These are phyloP conservation scores for Takifugu ocellatus DNA, from an alignment of 2,797 vertebrate species.

Conservation along the genomic window DNA sequence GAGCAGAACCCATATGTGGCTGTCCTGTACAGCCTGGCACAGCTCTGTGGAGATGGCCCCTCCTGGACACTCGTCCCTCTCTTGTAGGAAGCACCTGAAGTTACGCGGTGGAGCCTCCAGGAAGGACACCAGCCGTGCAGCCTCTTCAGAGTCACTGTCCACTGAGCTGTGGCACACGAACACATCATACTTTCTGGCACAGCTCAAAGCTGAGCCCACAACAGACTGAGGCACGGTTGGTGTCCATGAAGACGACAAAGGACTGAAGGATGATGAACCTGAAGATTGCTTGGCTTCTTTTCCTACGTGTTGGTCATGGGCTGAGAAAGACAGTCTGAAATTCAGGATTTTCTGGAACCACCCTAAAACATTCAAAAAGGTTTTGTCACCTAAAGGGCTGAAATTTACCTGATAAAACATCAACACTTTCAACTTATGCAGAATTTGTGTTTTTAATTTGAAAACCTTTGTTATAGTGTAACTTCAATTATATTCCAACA, in stretches of 20 bases:
- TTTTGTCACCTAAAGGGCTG: too few relatives aligned
- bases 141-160: conserved; percentile 68
- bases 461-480: too few relatives aligned
- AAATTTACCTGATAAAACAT: too few relatives aligned
- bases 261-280: not conserved
- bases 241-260: not conserved
- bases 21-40: conserved; percentile 75
- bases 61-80: conserved; percentile 75
- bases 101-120: conserved; percentile 70
- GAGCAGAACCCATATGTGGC: conserved; percentile 84
- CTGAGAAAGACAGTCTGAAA: conserved; percentile 18
- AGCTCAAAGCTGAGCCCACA: conserved; percentile 63
- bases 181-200: conserved; percentile 78
- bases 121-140: conserved; percentile 76
- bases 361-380: conserved; percentile 37
- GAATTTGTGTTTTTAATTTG: too few relatives aligned
- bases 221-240: not conserved
- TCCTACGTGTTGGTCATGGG: conserved; percentile 14
- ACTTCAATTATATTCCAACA: too few relatives aligned
- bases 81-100: conserved; percentile 84
- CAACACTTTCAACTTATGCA: too few relatives aligned
- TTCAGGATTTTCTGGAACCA: conserved; percentile 60
- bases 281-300: not conserved
- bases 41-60: conserved; percentile 78
- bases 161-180: conserved; percentile 83